phyloP scores from a whole-genome alignment of 2,113 vertebrate species.

The Climacteris rufus region DNA sequence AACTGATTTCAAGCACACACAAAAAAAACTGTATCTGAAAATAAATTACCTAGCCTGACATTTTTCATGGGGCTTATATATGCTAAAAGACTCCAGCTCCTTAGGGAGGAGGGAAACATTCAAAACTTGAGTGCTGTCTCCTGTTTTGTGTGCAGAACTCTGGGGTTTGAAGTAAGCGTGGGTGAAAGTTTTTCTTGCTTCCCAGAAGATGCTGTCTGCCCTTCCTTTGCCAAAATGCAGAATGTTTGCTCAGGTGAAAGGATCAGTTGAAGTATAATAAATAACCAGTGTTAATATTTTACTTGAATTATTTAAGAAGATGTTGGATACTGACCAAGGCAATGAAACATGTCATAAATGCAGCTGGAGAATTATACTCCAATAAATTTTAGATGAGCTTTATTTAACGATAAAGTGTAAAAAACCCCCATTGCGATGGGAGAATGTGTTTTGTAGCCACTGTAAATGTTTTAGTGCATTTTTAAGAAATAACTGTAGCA shows the following conservation, averaged over 20 bases:
- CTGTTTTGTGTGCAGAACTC: not conserved
- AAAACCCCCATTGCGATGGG: not conserved
- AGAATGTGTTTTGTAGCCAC: not conserved
- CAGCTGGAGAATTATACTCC: constrained; percentile 32
- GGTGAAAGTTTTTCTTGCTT: not conserved
- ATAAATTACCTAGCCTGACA: constrained; percentile 28
- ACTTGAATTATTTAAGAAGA: not conserved
- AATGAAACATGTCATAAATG: constrained; percentile 16
- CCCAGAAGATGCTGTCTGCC: not conserved
- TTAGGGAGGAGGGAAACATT: not conserved
- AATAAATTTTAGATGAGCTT: constrained; percentile 45
- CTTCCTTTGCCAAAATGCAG: not conserved
- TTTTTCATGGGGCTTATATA: constrained; percentile 14
- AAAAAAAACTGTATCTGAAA: constrained; percentile 15
- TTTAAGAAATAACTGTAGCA: constrained; percentile 5
- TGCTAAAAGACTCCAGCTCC: not conserved
- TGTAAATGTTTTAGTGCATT: constrained; percentile 48
- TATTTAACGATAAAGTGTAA: constrained; percentile 42
- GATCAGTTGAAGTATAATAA: not conserved
- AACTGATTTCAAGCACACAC: not conserved
- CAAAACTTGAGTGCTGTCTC: not conserved
- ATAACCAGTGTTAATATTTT: constrained; percentile 32
- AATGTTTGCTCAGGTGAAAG: constrained; percentile 4
- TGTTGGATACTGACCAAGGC: not conserved
- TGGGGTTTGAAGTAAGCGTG: not conserved